Percentiles rank a stretch among this genome's conserved stretches.
These are phyloP conservation scores for Acrocephalus arundinaceus DNA, from an alignment of 2,113 vertebrate genomes.

Conservation along the genomic window DNA sequence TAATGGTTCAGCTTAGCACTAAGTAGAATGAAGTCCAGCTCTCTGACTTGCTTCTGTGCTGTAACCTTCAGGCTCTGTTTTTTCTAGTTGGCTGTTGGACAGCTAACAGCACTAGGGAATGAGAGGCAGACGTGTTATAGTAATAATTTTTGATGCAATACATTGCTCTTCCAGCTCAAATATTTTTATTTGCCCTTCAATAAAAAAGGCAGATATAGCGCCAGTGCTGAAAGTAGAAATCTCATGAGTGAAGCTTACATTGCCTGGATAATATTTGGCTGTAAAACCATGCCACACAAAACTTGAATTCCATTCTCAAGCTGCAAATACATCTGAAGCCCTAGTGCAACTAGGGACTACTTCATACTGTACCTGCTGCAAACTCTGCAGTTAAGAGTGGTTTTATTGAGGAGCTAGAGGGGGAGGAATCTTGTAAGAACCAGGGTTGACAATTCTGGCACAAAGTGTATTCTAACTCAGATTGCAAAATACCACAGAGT, in stretches of 20 bases:
- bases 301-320: neutral
- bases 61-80: neutral
- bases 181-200: neutral
- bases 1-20: neutral
- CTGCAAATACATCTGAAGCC: neutral
- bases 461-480: neutral
- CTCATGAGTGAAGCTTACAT: rapidly evolving
- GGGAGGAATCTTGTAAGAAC: neutral
- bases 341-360: neutral
- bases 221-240: neutral
- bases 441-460: neutral
- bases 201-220: neutral
- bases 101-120: neutral
- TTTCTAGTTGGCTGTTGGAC: neutral
- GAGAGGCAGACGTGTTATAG: neutral
- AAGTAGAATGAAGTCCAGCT: neutral
- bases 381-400: neutral
- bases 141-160: neutral
- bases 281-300: neutral
- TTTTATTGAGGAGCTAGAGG: neutral
- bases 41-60: neutral
- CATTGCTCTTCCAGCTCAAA: neutral
- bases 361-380: neutral
- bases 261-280: neutral
- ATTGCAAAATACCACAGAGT: neutral